These are phyloP conservation scores for Microcebus jonahi DNA, from an alignment of 2,113 vertebrate species.

Conservation along the genomic window DNA sequence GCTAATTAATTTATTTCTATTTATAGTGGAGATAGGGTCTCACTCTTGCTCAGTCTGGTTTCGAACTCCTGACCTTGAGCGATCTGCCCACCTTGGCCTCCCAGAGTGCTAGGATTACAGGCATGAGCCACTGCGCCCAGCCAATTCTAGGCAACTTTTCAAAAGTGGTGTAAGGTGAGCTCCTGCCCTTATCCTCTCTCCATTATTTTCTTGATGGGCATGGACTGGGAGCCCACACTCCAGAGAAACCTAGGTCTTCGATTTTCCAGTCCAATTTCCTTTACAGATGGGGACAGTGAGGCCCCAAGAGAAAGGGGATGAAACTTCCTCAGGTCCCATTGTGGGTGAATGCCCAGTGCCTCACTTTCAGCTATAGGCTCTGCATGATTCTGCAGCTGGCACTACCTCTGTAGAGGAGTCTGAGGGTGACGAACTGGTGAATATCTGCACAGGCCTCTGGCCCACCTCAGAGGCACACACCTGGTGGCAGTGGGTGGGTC, in stretches of 20 bases:
- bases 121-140: no score
- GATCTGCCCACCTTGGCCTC: no score
- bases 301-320: not conserved
- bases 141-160: not conserved
- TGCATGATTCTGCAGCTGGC: not conserved
- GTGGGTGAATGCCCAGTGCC: not conserved
- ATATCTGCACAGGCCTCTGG: not conserved
- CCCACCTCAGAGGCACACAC: not conserved
- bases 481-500: not conserved
- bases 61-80: no score
- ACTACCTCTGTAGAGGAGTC: not conserved
- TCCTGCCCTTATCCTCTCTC: not conserved
- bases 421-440: not conserved
- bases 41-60: no score
- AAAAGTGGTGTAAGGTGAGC: not conserved
- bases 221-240: not conserved
- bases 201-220: not conserved
- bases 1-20: no score
- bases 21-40: no score
- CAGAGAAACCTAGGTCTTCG: not conserved
- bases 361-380: not conserved
- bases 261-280: not conserved
- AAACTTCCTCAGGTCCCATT: not conserved
- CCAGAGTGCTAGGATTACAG: no score
- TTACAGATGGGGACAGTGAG: not conserved